phyloP scores from a whole-genome alignment of 2,888 invertebrate species.

The Drosophila koepferae region DNA sequence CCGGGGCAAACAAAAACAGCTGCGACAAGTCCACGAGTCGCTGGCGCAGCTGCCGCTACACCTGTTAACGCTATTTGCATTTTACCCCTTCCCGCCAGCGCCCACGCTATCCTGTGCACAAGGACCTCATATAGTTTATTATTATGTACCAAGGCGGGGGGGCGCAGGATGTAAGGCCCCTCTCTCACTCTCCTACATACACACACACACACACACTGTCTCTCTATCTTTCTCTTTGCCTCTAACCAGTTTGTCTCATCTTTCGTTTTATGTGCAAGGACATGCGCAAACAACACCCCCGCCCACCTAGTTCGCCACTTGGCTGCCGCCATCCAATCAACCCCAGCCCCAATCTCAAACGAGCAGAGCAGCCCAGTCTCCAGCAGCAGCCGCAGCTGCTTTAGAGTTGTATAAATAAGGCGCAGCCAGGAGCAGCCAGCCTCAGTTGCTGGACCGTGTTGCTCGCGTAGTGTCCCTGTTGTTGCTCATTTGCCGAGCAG shows the following conservation, averaged over 20 bases:
- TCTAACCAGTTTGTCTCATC: not conserved
- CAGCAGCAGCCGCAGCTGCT: conserved; percentile 10
- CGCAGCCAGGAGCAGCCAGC: conserved; percentile 56
- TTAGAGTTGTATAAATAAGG: conserved; percentile 76
- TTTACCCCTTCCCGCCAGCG: conserved; percentile 40
- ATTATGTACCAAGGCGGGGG: conserved; percentile 31
- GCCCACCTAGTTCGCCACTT: conserved; percentile 30
- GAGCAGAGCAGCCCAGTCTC: conserved; percentile 1
- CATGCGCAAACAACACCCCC: conserved; percentile 74
- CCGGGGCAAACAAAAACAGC: conserved; percentile 71
- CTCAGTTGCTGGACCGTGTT: conserved; percentile 75
- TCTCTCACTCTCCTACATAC: not conserved
- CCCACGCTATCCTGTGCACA: conserved; percentile 1
- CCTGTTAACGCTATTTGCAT: conserved; percentile 76
- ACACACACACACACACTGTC: not conserved
- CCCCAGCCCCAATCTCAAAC: not conserved
- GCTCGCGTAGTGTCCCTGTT: conserved; percentile 51
- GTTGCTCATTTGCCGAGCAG: conserved; percentile 2
- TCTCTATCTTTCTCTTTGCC: not conserved
- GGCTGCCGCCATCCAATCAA: conserved; percentile 17
- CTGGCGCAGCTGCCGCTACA: conserved; percentile 57
- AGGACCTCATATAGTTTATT: conserved; percentile 54
- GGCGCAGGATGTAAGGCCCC: not conserved
- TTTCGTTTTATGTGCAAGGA: conserved; percentile 54
- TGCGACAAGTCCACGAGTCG: conserved; percentile 57